Base-by-base conservation (phyloP, 2,888 invertebrate species). In the Diadegma fenestrale region DNA sequence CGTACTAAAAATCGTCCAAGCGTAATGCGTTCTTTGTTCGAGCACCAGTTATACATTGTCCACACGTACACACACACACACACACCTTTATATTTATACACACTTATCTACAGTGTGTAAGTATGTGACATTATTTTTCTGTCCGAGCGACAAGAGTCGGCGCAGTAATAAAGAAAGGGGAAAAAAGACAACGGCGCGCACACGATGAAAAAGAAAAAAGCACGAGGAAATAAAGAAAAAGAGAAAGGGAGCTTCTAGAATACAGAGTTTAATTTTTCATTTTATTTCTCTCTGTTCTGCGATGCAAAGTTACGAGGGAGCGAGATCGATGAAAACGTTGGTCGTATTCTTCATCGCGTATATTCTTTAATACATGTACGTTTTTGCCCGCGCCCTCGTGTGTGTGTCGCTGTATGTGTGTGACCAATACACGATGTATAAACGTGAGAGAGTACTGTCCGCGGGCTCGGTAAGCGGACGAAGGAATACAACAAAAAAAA, bases 11-110 rank as follows among this genome's bases (percentile, higher is more conserved):
- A 82, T 85, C 82, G 85, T 82, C 80, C 80, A 77, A 85, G 80
- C 85, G 85, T 85, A 80, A 85, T 85, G 79, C 73, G 80, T 77
- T 82, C 85, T 85, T 85, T 85, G 85, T 85, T 85, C 82, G 85
- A 80, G 82, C 80, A 82, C 80, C 82, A 77, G 79, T 80, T 77
- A 66, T 72, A 76, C 79, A 76, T 76, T 75, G 78, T 68, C 48
- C 80, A 58, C 68, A 61, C 58, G 37, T 22, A 72, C 43, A 80
- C 69, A 48, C 63, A 64, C 61, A 72, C 61, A 61, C 30, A 71
- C 54, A 41, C 75, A 51, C 48, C 14, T 33, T 10, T 48, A 73
- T 54, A 61, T 26, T 22, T 45, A 80, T 58, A 51, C 51, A n/a
- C 41, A 22, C 58, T 26, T 58, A 26, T 54, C 17, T 37, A 30